Base-by-base conservation (phyloP, 2,888 invertebrate genomes). In the Oligia latruncula region DNA sequence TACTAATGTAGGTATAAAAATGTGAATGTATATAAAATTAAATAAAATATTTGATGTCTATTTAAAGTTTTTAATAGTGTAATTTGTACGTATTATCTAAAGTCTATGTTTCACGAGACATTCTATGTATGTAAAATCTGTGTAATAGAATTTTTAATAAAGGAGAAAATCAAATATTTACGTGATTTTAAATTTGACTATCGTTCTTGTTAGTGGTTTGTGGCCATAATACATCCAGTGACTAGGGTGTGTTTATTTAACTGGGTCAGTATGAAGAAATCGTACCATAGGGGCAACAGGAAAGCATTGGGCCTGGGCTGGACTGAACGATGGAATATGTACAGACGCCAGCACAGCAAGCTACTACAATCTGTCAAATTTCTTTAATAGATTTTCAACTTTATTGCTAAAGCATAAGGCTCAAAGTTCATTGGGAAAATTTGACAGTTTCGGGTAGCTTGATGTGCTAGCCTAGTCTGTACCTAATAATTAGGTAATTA, bases 141-240 rank as follows among this genome's bases (percentile, higher is more conserved):
- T 95, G 93, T 94, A 92, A 91, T 94, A 94, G 95, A 90, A 88
- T 95, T 94, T 94, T 82, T 92, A 95, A 94, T 95, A 95, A 95
- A 95, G 80, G 70, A 88, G 80, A 89, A 88, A 93, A 90, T 70
- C 66, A 17, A 83, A 70, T 58, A 79, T 35, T 46, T 67, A 29
- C 20, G 4, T 66, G 62, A 35, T 86, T 78, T 85, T 83, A 1
- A 68, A 55, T 82, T 49, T 67, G 4, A 74, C 4, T 52, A 64
- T 15, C 60, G 35, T 46, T 72, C n/a, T n/a, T 17, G 3, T 13
- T 20, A 9, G 11, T 40, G 5, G 29, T 75, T 29, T 75, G 1
- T 23, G 64, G 29, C 23, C 40, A 29, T 17, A 29, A n/a, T 9
- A 23, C 1, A 23, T 46, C 20, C 3, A 71, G 55, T 46, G 6